A percentile compares a stretch with the other conserved stretches of the same genome.
These are phyloP conservation scores for Excalfactoria chinensis DNA, from an alignment of 2,113 vertebrate genomes.

Conservation along the genomic window DNA sequence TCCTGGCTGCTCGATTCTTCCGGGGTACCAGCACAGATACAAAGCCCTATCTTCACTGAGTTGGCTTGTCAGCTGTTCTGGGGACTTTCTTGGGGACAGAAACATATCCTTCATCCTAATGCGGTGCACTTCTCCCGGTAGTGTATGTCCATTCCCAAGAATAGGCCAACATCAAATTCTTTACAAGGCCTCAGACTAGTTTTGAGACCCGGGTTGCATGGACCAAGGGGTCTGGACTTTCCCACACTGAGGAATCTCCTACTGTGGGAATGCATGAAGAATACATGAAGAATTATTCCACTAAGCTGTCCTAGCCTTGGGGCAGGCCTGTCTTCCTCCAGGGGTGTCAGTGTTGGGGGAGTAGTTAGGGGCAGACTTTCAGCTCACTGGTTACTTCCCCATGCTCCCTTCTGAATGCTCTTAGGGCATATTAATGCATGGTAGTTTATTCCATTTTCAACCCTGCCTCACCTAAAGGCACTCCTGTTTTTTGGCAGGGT, in stretches of 20 bases:
- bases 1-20: slow-evolving; percentile 33
- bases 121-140: neutral
- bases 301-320: neutral
- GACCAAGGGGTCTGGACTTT: neutral
- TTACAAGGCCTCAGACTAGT: neutral
- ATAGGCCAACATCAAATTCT: neutral
- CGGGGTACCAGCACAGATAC: neutral
- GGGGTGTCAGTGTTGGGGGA: neutral
- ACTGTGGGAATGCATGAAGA: neutral
- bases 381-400: neutral
- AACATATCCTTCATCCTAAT: neutral
- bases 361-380: neutral
- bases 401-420: neutral
- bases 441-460: slow-evolving; percentile 56
- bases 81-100: neutral
- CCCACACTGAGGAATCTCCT: neutral
- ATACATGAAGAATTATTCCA: neutral
- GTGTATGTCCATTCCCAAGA: neutral
- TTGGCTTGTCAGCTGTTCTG: slow-evolving; percentile 17
- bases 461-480: slow-evolving; percentile 63
- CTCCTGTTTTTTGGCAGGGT: slow-evolving; percentile 59
- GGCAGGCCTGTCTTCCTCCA: neutral
- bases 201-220: neutral
- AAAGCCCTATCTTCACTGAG: neutral
- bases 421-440: slow-evolving; percentile 8